Percentiles rank a stretch among this genome's conserved stretches.
These are phyloP conservation scores for Callitettix versicolor DNA, from an alignment of 1,140 invertebrate genomes.

Conservation along the genomic window DNA sequence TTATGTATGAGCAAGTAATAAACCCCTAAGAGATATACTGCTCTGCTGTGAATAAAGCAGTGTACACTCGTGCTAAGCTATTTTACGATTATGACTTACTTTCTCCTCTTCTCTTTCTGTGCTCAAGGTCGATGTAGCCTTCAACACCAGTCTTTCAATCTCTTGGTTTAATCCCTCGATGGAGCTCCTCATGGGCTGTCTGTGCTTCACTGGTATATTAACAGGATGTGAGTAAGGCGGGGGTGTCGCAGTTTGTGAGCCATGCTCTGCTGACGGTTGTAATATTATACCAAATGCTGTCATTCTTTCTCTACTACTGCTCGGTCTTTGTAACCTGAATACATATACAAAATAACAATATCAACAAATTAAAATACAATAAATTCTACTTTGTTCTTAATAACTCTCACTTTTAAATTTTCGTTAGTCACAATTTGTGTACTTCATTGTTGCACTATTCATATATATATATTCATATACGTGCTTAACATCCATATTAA, in stretches of 20 bases:
- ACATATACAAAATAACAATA: no score
- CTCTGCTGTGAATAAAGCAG: no score
- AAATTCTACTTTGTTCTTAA: no score
- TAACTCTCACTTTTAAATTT: no score
- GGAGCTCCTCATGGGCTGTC: constrained; percentile 62
- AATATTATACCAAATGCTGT: constrained; percentile 37
- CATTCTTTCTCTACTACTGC: constrained; percentile 38
- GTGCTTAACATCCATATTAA: no score
- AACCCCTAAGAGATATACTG: no score
- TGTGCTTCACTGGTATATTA: constrained; percentile 38
- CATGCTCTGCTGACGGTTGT: constrained; percentile 34
- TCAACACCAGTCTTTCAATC: constrained; percentile 61
- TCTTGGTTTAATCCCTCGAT: constrained; percentile 78
- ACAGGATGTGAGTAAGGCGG: constrained; percentile 38
- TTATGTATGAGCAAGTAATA: no score
- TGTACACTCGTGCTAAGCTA: no score
- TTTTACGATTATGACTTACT: constrained; percentile 6
- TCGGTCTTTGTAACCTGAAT: constrained; percentile 35
- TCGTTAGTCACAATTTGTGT: no score
- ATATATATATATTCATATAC: no score
- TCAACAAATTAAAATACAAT: no score
- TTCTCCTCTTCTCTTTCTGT: constrained; percentile 27
- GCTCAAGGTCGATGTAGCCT: constrained; percentile 25
- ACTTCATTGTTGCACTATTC: no score
- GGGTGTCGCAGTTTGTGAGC: constrained; percentile 35